phyloP scores from a whole-genome alignment of 2,113 vertebrate species.

The Talpa occidentalis region DNA sequence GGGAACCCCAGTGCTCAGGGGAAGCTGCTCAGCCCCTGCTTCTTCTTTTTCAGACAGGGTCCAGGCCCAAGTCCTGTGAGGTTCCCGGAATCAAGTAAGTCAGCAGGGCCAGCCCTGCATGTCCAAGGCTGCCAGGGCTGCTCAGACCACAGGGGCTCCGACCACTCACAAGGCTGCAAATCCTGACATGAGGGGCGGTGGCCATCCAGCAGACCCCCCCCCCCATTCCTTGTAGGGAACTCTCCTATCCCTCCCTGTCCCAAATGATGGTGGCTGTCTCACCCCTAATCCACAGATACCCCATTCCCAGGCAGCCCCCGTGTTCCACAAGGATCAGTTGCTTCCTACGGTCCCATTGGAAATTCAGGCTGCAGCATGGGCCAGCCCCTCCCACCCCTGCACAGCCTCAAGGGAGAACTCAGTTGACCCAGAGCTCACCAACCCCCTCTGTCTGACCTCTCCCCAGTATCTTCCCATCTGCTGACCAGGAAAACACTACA shows the following conservation, averaged over 20 bases:
- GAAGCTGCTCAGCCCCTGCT: conserved; percentile 51
- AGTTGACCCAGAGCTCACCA: background rate
- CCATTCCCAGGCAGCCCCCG: background rate
- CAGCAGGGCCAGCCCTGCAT: background rate
- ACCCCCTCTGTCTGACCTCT: conserved; percentile 26
- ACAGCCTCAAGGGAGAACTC: background rate
- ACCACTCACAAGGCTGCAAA: background rate
- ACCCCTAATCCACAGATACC: background rate
- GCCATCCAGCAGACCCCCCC: background rate
- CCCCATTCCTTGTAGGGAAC: accelerated
- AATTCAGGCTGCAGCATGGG: too few relatives aligned
- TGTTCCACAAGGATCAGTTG: accelerated
- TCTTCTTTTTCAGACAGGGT: conserved; percentile 88
- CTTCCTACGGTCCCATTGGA: background rate
- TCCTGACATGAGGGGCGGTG: background rate
- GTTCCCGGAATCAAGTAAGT: conserved; percentile 99
- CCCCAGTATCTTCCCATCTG: conserved; percentile 95
- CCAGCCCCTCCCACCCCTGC: background rate
- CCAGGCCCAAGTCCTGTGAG: conserved; percentile 95
- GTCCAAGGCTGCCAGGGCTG: background rate
- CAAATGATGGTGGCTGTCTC: background rate
- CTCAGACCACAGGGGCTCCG: background rate
- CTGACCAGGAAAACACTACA: conserved; percentile 94
- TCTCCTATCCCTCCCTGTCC: background rate
- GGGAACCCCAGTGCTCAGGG: too few relatives aligned